phyloP scores from a whole-genome alignment of 2,113 vertebrate species.

The Dicrurus megarhynchus region DNA sequence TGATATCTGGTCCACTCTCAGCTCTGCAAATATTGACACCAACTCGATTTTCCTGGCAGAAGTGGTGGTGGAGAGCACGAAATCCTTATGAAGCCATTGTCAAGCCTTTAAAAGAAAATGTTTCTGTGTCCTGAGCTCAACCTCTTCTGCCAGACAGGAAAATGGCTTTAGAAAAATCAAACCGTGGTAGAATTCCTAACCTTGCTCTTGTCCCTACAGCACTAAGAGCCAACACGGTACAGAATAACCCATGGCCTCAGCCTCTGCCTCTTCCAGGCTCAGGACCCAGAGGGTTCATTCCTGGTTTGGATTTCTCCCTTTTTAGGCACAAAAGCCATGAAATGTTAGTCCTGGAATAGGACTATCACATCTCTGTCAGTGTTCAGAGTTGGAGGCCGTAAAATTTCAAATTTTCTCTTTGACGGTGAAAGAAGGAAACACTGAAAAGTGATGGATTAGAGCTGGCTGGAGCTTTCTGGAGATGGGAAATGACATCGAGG shows the following conservation, averaged over 20 bases:
- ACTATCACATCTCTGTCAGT: background rate
- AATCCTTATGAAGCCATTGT: background rate
- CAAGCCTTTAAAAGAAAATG: background rate
- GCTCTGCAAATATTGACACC: conserved; percentile 11
- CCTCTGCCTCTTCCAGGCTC: background rate
- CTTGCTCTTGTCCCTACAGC: background rate
- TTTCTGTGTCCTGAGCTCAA: background rate
- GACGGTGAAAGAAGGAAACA: background rate
- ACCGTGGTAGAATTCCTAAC: background rate
- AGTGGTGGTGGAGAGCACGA: background rate
- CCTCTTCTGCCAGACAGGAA: background rate
- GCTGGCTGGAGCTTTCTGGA: background rate
- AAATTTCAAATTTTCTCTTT: background rate
- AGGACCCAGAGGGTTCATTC: background rate
- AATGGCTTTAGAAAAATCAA: background rate
- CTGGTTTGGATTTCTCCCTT: background rate
- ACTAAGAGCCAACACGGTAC: rapidly evolving
- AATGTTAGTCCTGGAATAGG: background rate
- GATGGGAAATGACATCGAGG: background rate
- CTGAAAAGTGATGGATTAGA: background rate
- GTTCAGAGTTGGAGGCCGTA: background rate
- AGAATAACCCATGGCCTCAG: background rate
- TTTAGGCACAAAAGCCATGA: background rate
- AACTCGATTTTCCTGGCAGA: background rate
- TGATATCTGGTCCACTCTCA: background rate